Conservation (phyloP, 2,888 invertebrate species). For the Linnaemya tessellans region DNA sequence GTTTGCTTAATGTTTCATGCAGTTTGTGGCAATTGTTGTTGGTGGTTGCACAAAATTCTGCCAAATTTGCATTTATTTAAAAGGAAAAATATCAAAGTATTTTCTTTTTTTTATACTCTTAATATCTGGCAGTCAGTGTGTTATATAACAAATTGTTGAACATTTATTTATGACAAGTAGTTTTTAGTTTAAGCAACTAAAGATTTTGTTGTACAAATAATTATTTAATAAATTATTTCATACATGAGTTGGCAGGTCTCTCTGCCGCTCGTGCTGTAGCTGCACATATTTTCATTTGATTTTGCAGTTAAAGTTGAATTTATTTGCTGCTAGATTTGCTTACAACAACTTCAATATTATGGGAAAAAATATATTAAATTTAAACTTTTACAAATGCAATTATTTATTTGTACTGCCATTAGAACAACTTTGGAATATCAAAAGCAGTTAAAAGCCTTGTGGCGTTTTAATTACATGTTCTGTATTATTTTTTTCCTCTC, state of each 20-base stretch:
- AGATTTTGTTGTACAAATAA: constrained; percentile 65
- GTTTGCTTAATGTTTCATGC: constrained; percentile 29
- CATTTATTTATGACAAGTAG: constrained; percentile 62
- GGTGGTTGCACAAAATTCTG: constrained; percentile 27
- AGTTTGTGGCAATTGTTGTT: constrained; percentile 17
- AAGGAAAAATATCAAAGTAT: not conserved
- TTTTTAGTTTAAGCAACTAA: constrained; percentile 52
- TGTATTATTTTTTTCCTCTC: not conserved
- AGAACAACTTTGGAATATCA: constrained; percentile 9
- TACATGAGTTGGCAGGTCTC: constrained; percentile 12
- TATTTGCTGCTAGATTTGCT: no score
- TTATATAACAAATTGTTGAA: constrained; percentile 59
- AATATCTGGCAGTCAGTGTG: constrained; percentile 17
- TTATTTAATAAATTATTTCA: constrained; percentile 65
- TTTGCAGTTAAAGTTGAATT: constrained; percentile 15
- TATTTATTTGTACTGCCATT: not conserved
- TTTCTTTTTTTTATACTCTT: not conserved
- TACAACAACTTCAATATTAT: constrained; percentile 3
- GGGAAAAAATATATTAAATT: constrained; percentile 50
- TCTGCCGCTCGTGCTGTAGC: not conserved
- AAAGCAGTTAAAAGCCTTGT: constrained; percentile 48
- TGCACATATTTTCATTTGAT: not conserved
- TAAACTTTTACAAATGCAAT: constrained; percentile 4
- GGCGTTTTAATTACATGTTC: constrained; percentile 62
- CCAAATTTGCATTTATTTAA: constrained; percentile 45